phyloP scores from a whole-genome alignment of 2,888 invertebrate species.

The Ophion ventricosus region DNA sequence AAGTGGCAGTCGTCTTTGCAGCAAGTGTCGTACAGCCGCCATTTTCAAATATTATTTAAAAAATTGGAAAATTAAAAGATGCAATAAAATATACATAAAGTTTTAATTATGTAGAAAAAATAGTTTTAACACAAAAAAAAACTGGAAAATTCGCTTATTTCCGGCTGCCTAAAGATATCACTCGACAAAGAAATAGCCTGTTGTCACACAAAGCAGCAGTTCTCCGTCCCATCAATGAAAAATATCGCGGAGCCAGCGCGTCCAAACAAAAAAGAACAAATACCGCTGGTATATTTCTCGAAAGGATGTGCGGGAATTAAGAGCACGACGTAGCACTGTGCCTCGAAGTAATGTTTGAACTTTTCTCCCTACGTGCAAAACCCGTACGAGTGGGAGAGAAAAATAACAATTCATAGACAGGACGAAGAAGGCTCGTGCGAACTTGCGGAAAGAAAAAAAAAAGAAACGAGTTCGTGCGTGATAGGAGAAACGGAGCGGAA shows the following conservation, averaged over 20 bases:
- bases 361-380: slow-evolving; percentile 5
- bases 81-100: too few species aligned
- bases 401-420: not conserved
- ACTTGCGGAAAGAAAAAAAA: slow-evolving; percentile 13
- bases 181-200: not conserved
- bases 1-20: too few species aligned
- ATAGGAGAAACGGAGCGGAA: slow-evolving; percentile 56
- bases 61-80: too few species aligned
- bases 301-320: slow-evolving; percentile 53
- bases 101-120: too few species aligned
- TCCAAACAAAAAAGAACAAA: slow-evolving; percentile 22
- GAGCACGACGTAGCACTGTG: slow-evolving; percentile 48
- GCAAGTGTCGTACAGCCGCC: too few species aligned
- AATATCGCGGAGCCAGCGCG: slow-evolving; percentile 5
- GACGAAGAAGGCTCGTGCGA: not conserved
- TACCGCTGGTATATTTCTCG: slow-evolving; percentile 22
- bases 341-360: slow-evolving; percentile 22
- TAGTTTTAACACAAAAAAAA: too few species aligned
- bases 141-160: too few species aligned
- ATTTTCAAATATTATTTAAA: too few species aligned
- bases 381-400: not conserved
- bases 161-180: too few species aligned
- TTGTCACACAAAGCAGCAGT: slow-evolving; percentile 31
- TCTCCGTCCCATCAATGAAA: slow-evolving; percentile 10
- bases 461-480: slow-evolving; percentile 18